These are phyloP conservation scores for Pontoporia blainvillei DNA, from an alignment of 2,113 vertebrate genomes.

Conservation along the genomic window DNA sequence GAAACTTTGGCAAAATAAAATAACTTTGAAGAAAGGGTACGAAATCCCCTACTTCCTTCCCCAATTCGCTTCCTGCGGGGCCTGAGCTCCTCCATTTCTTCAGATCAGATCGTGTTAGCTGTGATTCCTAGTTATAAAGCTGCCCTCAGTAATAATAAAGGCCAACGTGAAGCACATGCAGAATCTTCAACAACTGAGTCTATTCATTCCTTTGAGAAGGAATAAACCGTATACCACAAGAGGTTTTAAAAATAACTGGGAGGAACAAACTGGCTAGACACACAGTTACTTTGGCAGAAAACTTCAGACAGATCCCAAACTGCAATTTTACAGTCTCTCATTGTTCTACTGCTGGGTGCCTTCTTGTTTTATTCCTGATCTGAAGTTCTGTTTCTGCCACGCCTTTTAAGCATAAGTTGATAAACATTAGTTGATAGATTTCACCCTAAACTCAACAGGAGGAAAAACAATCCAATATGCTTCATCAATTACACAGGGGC, in stretches of 20 bases:
- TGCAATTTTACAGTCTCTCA: background rate
- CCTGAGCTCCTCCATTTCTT: background rate
- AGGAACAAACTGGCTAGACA: background rate
- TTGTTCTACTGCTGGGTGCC: background rate
- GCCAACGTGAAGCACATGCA: background rate
- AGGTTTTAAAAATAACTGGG: background rate
- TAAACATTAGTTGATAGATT: background rate
- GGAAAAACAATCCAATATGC: background rate
- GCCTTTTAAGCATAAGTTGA: background rate
- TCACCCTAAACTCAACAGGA: background rate
- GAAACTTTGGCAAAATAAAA: background rate
- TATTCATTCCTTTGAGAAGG: background rate
- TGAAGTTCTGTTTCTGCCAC: background rate
- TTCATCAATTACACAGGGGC: background rate
- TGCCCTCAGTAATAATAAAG: background rate
- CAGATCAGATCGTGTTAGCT: background rate
- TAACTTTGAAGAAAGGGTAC: background rate
- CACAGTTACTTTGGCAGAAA: conserved; percentile 21
- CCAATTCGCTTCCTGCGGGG: background rate
- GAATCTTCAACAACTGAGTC: background rate
- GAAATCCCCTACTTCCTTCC: background rate
- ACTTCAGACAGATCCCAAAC: background rate
- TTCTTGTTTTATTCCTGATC: background rate
- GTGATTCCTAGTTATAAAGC: background rate
- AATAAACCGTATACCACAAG: background rate